Percentiles rank a stretch among this genome's conserved stretches.
Conservation (phyloP, 2,888 invertebrate species). For the Neuroscelio doddi region DNA sequence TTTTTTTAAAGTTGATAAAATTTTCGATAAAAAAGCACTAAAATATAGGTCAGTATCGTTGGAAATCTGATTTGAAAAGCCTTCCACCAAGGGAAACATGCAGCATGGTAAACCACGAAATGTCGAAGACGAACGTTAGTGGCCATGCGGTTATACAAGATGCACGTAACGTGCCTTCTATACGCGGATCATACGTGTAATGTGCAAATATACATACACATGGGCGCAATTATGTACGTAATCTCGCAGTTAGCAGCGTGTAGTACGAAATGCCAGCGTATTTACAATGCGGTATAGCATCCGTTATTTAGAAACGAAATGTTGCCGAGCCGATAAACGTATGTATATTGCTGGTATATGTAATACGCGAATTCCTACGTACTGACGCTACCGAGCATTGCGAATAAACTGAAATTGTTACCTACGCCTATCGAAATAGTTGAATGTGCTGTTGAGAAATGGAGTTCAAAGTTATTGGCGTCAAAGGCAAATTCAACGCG, state of each 20-base stretch:
- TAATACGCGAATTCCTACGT: slow-evolving; percentile 33
- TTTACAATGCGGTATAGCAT: slow-evolving; percentile 53
- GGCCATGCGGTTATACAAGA: slow-evolving; percentile 31
- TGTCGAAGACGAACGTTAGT: slow-evolving; percentile 45
- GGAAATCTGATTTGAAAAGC: not conserved
- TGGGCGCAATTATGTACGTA: slow-evolving; percentile 38
- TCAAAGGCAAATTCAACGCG: too few relatives aligned
- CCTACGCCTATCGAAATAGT: slow-evolving; percentile 32
- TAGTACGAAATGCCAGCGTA: slow-evolving; percentile 45
- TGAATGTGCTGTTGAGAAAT: slow-evolving; percentile 32
- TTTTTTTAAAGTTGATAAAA: too few relatives aligned
- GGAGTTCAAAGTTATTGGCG: slow-evolving; percentile 13
- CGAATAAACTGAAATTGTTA: slow-evolving; percentile 31
- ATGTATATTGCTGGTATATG: slow-evolving; percentile 47
- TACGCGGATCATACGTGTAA: slow-evolving; percentile 17
- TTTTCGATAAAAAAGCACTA: too few relatives aligned
- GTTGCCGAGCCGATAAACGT: slow-evolving; percentile 55
- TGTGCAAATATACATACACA: slow-evolving; percentile 8
- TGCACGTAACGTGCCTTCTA: slow-evolving; percentile 10
- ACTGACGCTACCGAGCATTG: slow-evolving; percentile 8
- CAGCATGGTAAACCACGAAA: slow-evolving; percentile 51
- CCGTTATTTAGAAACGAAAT: slow-evolving; percentile 56
- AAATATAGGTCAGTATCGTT: too few relatives aligned
- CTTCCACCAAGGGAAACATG: slow-evolving; percentile 14
- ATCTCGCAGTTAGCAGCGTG: slow-evolving; percentile 53